Conservation (phyloP, 92 coral and sea anemone genomes). For the Montipora capitata region DNA sequence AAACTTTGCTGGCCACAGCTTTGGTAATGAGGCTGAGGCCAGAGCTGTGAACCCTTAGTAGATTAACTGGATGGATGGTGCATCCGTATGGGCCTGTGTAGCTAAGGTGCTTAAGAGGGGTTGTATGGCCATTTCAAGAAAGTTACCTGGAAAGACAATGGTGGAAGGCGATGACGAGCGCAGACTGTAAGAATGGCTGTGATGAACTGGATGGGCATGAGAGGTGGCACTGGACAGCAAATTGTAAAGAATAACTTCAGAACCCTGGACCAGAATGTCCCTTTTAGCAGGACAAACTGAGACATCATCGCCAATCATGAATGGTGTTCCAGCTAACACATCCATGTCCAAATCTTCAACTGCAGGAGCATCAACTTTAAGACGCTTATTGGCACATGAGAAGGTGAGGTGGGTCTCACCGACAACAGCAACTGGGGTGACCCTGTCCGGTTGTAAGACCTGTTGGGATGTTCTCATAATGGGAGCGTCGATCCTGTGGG, state of each 20-base stretch:
- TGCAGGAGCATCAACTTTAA: constrained; percentile 2
- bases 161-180: constrained; percentile 23
- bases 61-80: constrained; percentile 5
- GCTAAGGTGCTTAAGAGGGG: constrained; percentile 16
- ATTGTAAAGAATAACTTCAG: constrained; percentile 15
- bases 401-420: constrained; percentile 64
- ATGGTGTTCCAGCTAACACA: constrained; percentile 50
- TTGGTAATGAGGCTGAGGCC: not conserved
- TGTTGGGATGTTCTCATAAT: constrained; percentile 22
- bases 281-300: no score
- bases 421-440: constrained; percentile 47
- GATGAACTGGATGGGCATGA: constrained; percentile 17
- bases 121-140: constrained; percentile 67
- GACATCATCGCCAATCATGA: constrained; percentile 12
- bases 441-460: constrained; percentile 58
- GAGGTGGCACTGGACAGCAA: not conserved
- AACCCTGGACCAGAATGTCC: constrained; percentile 15
- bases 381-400: constrained; percentile 28
- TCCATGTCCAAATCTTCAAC: constrained; percentile 8
- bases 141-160: constrained; percentile 62
- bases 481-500: no score
- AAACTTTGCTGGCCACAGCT: not conserved
- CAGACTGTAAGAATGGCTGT: constrained; percentile 35
- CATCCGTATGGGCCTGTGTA: not conserved
- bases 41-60: constrained; percentile 5